Evolutionary conservation across 2,888 invertebrate genomes (phyloP).

Genomic region (Coenonympha glycerion): DNA sequence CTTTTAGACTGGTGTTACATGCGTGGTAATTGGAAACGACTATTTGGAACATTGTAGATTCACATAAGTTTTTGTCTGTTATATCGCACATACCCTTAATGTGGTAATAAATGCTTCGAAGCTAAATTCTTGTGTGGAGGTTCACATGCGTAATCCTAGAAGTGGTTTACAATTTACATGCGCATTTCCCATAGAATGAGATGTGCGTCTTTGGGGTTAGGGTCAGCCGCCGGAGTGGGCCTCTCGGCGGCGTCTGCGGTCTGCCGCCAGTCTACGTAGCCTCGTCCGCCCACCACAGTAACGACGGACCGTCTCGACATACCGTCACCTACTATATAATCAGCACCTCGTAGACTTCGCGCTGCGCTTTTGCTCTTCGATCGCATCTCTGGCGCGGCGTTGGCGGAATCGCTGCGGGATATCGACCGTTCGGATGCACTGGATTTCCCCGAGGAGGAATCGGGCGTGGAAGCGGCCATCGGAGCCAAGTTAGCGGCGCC

Average conservation of each 20-base stretch:
- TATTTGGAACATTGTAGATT: too few species aligned
- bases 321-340: constrained; percentile 61
- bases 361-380: constrained; percentile 47
- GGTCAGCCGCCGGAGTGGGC: constrained; percentile 76
- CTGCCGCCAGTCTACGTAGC: constrained; percentile 90
- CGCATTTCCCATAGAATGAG: constrained; percentile 90
- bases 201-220: constrained; percentile 90
- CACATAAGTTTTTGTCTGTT: not conserved
- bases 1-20: too few species aligned
- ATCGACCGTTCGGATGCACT: constrained; percentile 59
- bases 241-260: constrained; percentile 79
- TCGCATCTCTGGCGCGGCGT: constrained; percentile 38
- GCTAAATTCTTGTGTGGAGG: not conserved
- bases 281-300: constrained; percentile 90
- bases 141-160: constrained; percentile 4
- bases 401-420: constrained; percentile 52
- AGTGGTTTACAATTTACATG: constrained; percentile 10
- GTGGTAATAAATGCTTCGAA: not conserved
- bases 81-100: not conserved
- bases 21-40: too few species aligned
- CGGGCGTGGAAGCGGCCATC: constrained; percentile 66
- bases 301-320: constrained; percentile 83
- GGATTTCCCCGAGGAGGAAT: constrained; percentile 60
- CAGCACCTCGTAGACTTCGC: constrained; percentile 60
- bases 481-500: constrained; percentile 76